Base-by-base conservation (phyloP, 35 echinoderm and acorn worm species). In the Ophiothrix spiculata region DNA sequence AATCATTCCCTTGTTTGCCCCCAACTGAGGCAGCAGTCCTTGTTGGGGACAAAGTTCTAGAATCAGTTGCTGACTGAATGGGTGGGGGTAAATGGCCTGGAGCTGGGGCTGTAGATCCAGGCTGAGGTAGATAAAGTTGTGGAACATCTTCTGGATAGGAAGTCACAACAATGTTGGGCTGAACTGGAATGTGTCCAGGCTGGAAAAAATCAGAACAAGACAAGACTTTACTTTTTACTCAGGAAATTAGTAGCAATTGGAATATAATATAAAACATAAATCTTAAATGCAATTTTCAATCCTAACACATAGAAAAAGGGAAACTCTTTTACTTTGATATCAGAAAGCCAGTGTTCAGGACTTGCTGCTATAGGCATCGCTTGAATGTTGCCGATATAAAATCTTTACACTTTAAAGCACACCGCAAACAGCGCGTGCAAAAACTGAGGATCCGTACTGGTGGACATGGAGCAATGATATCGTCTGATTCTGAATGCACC, bases 241-340 rank as follows among this genome's bases (percentile, higher is more conserved):
- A n/a, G n/a, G n/a, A n/a, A n/a, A n/a, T n/a, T n/a, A n/a, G 92
- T 94, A 42, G 90, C 92, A 10, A 94, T 84, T 33, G 92, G 90
- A 37, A 88, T 90, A 35, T 89, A 84, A 29, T 87, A 94, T 8
- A 21, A 28, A 36, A 80, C 31, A 36, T 80, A 36, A 23, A 39
- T 39, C 78, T 39, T 33, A 15, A 39, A 36, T 29, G 38, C 78
- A n/a, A n/a, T n/a, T n/a, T n/a, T n/a, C n/a, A n/a, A n/a, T n/a
- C n/a, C n/a, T n/a, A n/a, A n/a, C n/a, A n/a, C n/a, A n/a, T n/a
- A n/a, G n/a, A n/a, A n/a, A n/a, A n/a, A n/a, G n/a, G n/a, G n/a
- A n/a, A n/a, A n/a, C n/a, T n/a, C n/a, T n/a, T n/a, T n/a, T n/a
- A n/a, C n/a, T n/a, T n/a, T n/a, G n/a, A n/a, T n/a, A 80, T 36